These are phyloP conservation scores for Threskiornis aethiopicus DNA, from an alignment of 2,797 vertebrate genomes.

Conservation along the genomic window DNA sequence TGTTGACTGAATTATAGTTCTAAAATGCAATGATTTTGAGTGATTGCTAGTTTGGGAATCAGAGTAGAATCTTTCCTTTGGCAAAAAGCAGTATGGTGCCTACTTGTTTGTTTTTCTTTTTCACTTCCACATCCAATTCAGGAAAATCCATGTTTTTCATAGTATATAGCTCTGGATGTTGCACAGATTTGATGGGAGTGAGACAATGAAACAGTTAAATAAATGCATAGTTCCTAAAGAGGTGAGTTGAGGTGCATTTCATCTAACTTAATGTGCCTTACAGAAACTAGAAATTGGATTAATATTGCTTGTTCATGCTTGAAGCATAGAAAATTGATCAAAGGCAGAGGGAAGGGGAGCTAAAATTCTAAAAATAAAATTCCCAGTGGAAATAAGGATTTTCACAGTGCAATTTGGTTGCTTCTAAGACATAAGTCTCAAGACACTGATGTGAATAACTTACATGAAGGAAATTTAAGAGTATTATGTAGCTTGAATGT, in stretches of 20 bases:
- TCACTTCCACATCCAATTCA: not conserved
- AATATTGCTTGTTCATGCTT: slow-evolving; percentile 80
- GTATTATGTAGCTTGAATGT: not conserved
- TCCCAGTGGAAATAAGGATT: slow-evolving; percentile 74
- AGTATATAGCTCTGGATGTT: not conserved
- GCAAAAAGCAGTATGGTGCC: not conserved
- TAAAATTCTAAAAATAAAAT: slow-evolving; percentile 79
- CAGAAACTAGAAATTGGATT: slow-evolving; percentile 77
- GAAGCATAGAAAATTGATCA: slow-evolving; percentile 78
- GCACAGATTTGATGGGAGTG: not conserved
- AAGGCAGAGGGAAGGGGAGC: slow-evolving; percentile 72
- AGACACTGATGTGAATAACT: slow-evolving; percentile 37
- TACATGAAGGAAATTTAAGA: not conserved
- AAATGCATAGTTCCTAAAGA: slow-evolving; percentile 53
- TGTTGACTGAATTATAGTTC: not conserved
- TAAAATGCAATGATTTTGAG: not conserved
- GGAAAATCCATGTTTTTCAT: not conserved
- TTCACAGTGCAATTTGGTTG: slow-evolving; percentile 71
- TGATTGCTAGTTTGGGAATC: not conserved
- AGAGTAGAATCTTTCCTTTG: not conserved
- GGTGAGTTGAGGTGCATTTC: slow-evolving; percentile 56
- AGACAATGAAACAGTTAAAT: slow-evolving; percentile 66
- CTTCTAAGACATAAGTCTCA: slow-evolving; percentile 52
- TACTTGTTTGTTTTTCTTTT: not conserved
- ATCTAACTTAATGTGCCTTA: slow-evolving; percentile 73